A percentile compares a stretch with the other conserved stretches of the same genome.
These are phyloP conservation scores for Drosophila histrio DNA, from an alignment of 2,888 invertebrate genomes.

Conservation along the genomic window DNA sequence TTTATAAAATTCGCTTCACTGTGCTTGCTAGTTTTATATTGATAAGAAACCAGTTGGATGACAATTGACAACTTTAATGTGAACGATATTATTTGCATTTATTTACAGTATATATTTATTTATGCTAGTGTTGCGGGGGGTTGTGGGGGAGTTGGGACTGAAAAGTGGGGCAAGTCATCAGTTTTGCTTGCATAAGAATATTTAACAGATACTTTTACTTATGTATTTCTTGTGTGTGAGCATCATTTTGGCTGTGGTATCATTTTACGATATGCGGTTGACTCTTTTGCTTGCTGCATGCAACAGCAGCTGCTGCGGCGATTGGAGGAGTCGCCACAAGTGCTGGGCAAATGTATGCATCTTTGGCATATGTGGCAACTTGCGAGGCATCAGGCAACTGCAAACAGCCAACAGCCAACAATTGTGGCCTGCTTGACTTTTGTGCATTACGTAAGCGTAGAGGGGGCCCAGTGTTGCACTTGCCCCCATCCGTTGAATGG, in stretches of 20 bases:
- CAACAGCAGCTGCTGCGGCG: conserved; percentile 28
- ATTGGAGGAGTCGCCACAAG: conserved; percentile 43
- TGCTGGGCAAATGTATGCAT: conserved; percentile 51
- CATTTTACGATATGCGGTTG: conserved; percentile 56
- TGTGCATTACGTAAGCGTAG: conserved; percentile 68
- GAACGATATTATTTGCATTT: conserved; percentile 69
- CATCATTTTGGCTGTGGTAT: conserved; percentile 28
- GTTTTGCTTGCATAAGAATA: conserved; percentile 20
- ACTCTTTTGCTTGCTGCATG: conserved; percentile 22
- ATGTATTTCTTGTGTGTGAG: background rate
- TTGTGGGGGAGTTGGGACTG: background rate
- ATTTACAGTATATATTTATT: conserved; percentile 43
- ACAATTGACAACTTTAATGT: conserved; percentile 71
- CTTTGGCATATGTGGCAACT: conserved; percentile 65
- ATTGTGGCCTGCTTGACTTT: conserved; percentile 71
- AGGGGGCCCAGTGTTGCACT: conserved; percentile 41
- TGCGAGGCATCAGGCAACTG: conserved; percentile 8
- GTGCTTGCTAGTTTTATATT: conserved; percentile 22
- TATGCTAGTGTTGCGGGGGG: background rate
- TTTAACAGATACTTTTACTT: conserved; percentile 29
- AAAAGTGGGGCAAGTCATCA: conserved; percentile 6
- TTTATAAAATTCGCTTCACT: background rate
- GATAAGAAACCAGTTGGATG: conserved; percentile 52
- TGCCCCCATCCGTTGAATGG: conserved; percentile 29
- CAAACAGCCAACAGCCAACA: conserved; percentile 9